Conservation (phyloP, 2,797 vertebrate species). For the Naso thynnoides region DNA sequence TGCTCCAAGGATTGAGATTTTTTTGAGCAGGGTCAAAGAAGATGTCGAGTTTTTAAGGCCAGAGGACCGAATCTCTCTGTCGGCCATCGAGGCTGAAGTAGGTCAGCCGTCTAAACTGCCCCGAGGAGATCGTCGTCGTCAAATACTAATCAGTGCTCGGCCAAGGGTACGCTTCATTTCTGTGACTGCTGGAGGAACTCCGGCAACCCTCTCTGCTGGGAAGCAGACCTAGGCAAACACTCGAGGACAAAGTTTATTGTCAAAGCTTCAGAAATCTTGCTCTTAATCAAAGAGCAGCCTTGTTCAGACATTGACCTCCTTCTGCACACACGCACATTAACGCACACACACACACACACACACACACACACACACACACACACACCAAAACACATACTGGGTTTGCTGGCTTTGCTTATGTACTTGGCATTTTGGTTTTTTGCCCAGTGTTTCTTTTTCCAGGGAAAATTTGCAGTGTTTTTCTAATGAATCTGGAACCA, state of each 20-base stretch:
- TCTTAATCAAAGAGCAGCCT: slow-evolving; percentile 36
- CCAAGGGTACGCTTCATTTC: slow-evolving; percentile 62
- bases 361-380: background rate
- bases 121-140: slow-evolving; percentile 35
- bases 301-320: slow-evolving; percentile 19
- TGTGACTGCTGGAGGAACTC: slow-evolving; percentile 37
- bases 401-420: background rate
- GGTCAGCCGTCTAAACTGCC: slow-evolving; percentile 66
- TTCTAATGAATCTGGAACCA: slow-evolving; percentile 7
- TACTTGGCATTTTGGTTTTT: slow-evolving; percentile 29
- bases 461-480: slow-evolving; percentile 10
- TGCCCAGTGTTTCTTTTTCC: slow-evolving; percentile 12
- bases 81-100: slow-evolving; percentile 54
- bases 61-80: slow-evolving; percentile 27
- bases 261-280: slow-evolving; percentile 41
- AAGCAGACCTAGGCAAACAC: slow-evolving; percentile 26
- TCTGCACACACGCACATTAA: slow-evolving; percentile 13
- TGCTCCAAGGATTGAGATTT: slow-evolving; percentile 5
- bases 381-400: background rate
- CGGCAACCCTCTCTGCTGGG: background rate
- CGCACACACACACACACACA: background rate
- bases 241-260: slow-evolving; percentile 47
- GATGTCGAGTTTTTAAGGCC: slow-evolving; percentile 21
- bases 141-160: slow-evolving; percentile 60
- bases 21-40: background rate